A percentile compares a stretch with the other conserved stretches of the same genome.
These are phyloP conservation scores for Bombycilla garrulus DNA, from an alignment of 2,113 vertebrate species.

Conservation along the genomic window DNA sequence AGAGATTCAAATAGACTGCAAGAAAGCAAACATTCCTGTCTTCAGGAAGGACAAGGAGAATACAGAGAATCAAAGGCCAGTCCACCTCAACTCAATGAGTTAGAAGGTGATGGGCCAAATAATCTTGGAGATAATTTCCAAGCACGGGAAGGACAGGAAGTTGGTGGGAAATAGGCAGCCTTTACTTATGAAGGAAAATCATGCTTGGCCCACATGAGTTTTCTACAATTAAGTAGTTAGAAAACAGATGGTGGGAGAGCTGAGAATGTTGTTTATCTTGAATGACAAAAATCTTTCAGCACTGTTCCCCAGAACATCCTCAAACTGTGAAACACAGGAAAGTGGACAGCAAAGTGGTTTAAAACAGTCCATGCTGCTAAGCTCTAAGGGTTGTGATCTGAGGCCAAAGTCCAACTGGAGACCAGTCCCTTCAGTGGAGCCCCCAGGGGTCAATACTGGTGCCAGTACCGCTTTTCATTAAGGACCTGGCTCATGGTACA, in stretches of 20 bases:
- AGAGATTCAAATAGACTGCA: not conserved
- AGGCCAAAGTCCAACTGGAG: not conserved
- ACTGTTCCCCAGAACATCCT: not conserved
- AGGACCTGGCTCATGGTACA: not conserved
- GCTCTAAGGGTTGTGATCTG: not conserved
- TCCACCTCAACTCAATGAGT: not conserved
- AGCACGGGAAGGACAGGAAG: not conserved
- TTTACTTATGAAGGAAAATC: not conserved
- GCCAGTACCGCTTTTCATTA: not conserved
- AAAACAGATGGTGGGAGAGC: not conserved
- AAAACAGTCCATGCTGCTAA: not conserved
- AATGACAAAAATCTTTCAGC: not conserved
- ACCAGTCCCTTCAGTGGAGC: not conserved
- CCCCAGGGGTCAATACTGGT: not conserved
- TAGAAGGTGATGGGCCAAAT: not conserved
- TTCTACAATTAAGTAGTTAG: not conserved
- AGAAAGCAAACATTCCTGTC: not conserved
- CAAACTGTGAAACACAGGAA: not conserved
- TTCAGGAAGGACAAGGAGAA: not conserved
- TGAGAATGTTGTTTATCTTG: not conserved
- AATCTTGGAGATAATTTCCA: not conserved
- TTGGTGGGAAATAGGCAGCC: not conserved
- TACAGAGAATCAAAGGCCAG: not conserved
- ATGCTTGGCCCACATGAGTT: not conserved
- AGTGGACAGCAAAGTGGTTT: not conserved